These are phyloP conservation scores for Tryphoninae sp. DNA, from an alignment of 2,888 invertebrate species.

Conservation along the genomic window DNA sequence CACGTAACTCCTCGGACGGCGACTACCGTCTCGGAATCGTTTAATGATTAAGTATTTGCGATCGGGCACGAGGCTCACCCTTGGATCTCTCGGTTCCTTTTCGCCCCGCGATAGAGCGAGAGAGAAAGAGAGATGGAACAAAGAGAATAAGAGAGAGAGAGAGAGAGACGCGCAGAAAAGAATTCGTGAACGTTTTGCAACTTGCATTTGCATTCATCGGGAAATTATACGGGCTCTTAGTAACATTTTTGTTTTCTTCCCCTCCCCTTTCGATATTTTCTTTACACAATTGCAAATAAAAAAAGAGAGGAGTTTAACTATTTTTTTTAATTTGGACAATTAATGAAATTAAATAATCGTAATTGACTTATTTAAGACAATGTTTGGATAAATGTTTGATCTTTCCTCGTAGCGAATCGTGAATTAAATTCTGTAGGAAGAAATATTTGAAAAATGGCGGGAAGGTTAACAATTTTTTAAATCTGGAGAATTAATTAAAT, in stretches of 20 bases:
- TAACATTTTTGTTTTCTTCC: neutral
- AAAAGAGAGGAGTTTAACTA: too few relatives aligned
- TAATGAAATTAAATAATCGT: neutral
- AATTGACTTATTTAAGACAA: neutral
- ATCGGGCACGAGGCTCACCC: constrained; percentile 40
- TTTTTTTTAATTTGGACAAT: neutral
- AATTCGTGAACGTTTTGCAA: constrained; percentile 5
- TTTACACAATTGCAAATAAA: neutral
- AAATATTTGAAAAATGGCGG: neutral
- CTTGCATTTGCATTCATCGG: constrained; percentile 7
- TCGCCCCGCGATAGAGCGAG: neutral
- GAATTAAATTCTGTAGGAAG: neutral
- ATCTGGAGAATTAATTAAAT: too few relatives aligned
- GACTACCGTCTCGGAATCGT: constrained; percentile 26
- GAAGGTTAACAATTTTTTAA: too few relatives aligned
- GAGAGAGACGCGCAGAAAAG: neutral
- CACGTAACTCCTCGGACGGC: constrained; percentile 45
- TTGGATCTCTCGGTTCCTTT: neutral
- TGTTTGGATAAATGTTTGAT: neutral
- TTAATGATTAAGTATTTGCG: constrained; percentile 56
- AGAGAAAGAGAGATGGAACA: too few relatives aligned
- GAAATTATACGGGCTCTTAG: neutral
- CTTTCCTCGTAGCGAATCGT: neutral
- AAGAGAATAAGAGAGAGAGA: too few relatives aligned
- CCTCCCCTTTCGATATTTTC: neutral